A percentile compares a stretch with the other conserved stretches of the same genome.
phyloP scores from a whole-genome alignment of 35 echinoderm and acorn worm genomes.

The Apostichopus californicus region DNA sequence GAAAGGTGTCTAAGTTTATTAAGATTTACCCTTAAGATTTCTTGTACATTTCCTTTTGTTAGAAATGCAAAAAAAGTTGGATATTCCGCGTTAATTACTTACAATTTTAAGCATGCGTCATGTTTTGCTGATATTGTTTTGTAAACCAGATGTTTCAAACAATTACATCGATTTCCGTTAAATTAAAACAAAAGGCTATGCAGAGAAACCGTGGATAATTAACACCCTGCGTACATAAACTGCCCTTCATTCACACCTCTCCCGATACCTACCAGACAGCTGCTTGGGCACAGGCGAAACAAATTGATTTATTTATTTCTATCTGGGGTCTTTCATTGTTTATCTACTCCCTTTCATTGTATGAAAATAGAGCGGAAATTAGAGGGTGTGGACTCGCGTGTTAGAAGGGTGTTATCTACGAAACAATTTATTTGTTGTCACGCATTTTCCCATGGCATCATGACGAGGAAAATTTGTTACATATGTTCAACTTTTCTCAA shows the following conservation, averaged over 20 bases:
- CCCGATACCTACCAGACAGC: background rate
- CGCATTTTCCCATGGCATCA: background rate
- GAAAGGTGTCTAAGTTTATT: too few relatives aligned
- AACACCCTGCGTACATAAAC: background rate
- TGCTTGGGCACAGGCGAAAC: background rate
- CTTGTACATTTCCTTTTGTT: too few relatives aligned
- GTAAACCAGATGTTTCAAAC: background rate
- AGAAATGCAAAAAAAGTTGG: too few relatives aligned
- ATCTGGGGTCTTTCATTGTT: background rate
- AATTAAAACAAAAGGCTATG: background rate
- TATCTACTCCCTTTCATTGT: background rate
- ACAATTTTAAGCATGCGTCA: too few relatives aligned
- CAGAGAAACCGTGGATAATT: background rate
- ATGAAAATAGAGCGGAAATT: slow-evolving; percentile 5
- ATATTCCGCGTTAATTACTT: too few relatives aligned
- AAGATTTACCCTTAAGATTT: too few relatives aligned
- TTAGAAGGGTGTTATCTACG: background rate
- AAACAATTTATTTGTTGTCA: too few relatives aligned
- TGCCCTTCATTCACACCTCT: slow-evolving; percentile 20
- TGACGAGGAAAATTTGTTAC: too few relatives aligned
- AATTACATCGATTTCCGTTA: background rate
- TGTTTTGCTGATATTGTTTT: background rate
- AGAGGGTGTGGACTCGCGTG: background rate
- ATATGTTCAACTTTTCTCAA: too few relatives aligned
- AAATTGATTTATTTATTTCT: background rate